Evolutionary conservation across 1,140 invertebrate species (phyloP).

Genomic region (Teleogryllus occipitalis): DNA sequence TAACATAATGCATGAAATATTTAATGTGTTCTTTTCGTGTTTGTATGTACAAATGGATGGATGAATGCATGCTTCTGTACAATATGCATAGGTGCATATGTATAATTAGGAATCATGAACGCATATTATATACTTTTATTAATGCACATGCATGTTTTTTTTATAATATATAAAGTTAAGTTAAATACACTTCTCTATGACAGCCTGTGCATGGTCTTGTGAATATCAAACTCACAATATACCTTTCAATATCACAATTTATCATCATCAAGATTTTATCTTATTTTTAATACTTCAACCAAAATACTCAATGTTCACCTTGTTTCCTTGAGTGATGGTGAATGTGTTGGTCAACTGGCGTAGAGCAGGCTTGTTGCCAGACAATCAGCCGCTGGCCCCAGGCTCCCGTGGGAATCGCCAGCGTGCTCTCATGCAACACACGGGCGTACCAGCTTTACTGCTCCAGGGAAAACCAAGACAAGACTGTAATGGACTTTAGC

Average conservation of each 20-base stretch:
- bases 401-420: constrained; percentile 30
- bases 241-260: not conserved
- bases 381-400: constrained; percentile 18
- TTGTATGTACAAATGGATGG: too few relatives aligned
- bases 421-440: constrained; percentile 26
- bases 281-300: too few relatives aligned
- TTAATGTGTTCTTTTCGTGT: too few relatives aligned
- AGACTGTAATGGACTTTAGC: constrained; percentile 14
- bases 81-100: too few relatives aligned
- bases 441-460: constrained; percentile 23
- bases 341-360: not conserved
- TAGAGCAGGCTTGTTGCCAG: not conserved
- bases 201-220: not conserved
- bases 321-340: constrained; percentile 6
- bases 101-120: too few relatives aligned
- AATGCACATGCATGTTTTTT: not conserved
- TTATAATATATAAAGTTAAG: not conserved
- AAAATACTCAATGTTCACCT: not conserved
- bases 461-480: constrained; percentile 10
- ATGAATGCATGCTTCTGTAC: too few relatives aligned
- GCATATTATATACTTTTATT: not conserved
- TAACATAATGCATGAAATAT: too few relatives aligned
- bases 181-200: not conserved
- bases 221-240: too few relatives aligned
- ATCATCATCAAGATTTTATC: too few relatives aligned